Conservation (phyloP, 2,113 vertebrate genomes). For the Coracopsis vasa region DNA sequence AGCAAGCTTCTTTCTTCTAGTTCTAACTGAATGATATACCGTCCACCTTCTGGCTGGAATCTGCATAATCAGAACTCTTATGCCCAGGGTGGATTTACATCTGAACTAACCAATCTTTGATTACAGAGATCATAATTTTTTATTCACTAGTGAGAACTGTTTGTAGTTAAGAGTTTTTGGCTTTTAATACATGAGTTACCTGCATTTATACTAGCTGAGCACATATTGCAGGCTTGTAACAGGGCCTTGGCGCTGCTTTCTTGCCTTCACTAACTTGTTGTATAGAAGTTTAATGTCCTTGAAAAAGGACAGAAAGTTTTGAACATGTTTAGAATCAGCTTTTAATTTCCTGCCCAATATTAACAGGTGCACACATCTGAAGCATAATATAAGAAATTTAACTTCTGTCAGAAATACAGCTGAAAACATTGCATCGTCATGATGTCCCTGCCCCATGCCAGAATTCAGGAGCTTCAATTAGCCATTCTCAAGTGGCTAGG, state of each 20-base stretch:
- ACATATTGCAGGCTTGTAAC: background rate
- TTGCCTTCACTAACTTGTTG: background rate
- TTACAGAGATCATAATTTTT: background rate
- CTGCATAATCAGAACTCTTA: background rate
- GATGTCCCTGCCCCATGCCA: accelerated
- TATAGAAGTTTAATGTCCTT: background rate
- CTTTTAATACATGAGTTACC: background rate
- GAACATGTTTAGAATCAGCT: background rate
- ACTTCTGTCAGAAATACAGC: background rate
- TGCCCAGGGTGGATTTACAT: background rate
- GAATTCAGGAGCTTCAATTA: background rate
- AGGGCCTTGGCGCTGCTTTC: background rate
- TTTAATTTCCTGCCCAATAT: background rate
- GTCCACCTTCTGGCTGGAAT: background rate
- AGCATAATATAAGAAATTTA: background rate
- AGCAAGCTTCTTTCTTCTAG: background rate
- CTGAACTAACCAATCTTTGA: background rate
- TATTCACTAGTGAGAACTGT: background rate
- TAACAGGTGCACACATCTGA: background rate
- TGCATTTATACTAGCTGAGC: background rate
- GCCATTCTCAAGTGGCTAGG: background rate
- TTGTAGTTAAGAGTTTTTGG: background rate
- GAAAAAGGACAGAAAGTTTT: background rate
- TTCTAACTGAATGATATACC: background rate
- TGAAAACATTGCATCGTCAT: background rate